Base-by-base conservation (phyloP, 2,797 vertebrate species). In the Chelon auratus region DNA sequence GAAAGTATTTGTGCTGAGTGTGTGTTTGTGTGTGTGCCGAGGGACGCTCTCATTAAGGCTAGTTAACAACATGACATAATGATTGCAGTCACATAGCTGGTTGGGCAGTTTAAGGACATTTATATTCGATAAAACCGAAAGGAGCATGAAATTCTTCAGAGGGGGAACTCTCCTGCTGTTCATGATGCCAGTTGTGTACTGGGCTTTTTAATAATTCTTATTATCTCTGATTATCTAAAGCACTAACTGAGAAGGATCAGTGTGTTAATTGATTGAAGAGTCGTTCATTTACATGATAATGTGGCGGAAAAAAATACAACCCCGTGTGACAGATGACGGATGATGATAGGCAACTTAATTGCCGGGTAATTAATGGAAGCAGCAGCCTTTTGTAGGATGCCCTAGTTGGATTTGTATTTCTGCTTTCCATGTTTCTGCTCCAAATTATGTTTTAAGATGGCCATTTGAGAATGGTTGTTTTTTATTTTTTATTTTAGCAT, bases 221-320 rank as follows among this genome's bases (percentile, higher is more conserved):
- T 87, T 81, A 89, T 91, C 84, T 66, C 75, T 85, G 80, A 91
- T 91, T 89, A 90, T 89, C 84, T 85, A 65, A 85, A 78, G 88
- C 85, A 75, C 77, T 86, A 82, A 87, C 79, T 90, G 88, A 89
- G 87, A 88, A 81, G 81, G 87, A 87, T 91, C 85, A 78, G 87
- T 73, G 87, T 88, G 87, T 88, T 91, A 91, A 92, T 91, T 91
- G 90, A 91, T 91, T 87, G 86, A 92, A 86, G 88, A 89, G 85
- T 87, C 52, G 37, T 86, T 91, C 72, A 92, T 92, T 91, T 89
- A 91, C 86, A 90, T 91, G 87, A 89, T 90, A 90, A 90, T 89
- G 81, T 83, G 74, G 73, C n/a, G 61, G 78, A 77, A 83, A 84
- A 85, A 89, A 87, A 83, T 50, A 81, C 84, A 85, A 70, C 77